Evolutionary conservation across 1,140 invertebrate genomes (phyloP), one percentile per base, ranked within the genome.

Genomic region (Nomia melanderi): DNA sequence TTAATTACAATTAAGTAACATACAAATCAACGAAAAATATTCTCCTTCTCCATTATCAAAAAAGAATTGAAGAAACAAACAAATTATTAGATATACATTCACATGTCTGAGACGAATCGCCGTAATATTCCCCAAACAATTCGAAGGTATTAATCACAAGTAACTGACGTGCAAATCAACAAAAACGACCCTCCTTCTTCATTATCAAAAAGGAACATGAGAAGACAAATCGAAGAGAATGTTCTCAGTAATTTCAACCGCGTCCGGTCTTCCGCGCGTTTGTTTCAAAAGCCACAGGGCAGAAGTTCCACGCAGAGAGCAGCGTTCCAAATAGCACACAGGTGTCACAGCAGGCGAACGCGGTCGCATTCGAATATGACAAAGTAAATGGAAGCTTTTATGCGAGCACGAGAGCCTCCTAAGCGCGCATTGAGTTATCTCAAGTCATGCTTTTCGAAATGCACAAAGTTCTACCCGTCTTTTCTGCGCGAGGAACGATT

Each of bases 301-400:
- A 20, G 8, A 57, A 17, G 27, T 1, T 31, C 27, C 7, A 8
- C 14, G 27, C 14, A 31, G 14, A 57, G 31, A 31, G 5, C 27
- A 27, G 11, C 36, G 36, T 11, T 57, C 9, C 14, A 29, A 29
- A 31, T 57, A 20, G 54, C 27, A 29, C 54, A 57, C 14, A 31
- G 25, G 54, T 20, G 29, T 57, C 27, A 31, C 41, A 39, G 5
- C 36, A 39, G 9, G 25, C 25, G 25, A 47, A 56, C 54, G 11
- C 54, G 54, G 12, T 11, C 25, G 2, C 12, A 14, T 56, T 56
- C 54, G 25, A 27, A 56, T 56, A 56, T 23, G 54, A 56, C 27
- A 57, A 57, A 57, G 54, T 57, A 57, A 57, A 57, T 20, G 54
- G 27, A 25, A 20, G 54, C 54, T 62, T 39, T 62, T 62, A 57